Conservation (phyloP, 2,113 vertebrate species). For the Tenebrosternarchus preto region DNA sequence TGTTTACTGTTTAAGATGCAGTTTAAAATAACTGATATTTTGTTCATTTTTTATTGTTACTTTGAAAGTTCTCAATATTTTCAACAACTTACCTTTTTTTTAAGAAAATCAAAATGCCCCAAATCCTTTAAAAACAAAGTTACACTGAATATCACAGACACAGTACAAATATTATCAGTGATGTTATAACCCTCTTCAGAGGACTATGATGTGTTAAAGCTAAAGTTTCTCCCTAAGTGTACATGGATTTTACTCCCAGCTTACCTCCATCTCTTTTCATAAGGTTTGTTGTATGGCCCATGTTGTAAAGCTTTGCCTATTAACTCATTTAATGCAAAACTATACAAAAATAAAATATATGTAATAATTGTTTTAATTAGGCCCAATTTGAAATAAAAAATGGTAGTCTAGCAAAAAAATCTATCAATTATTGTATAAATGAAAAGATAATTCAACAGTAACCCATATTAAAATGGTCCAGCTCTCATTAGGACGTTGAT, state of each 20-base stretch:
- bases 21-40: constrained; percentile 55
- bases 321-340: not conserved
- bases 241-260: no score
- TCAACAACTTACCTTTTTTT: constrained; percentile 23
- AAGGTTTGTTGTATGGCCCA: not conserved
- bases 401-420: not conserved
- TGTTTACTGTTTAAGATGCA: constrained; percentile 60
- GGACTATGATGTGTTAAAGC: not conserved
- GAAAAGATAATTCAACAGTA: not conserved
- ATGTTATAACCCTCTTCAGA: not conserved
- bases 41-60: constrained; percentile 57
- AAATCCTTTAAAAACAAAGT: constrained; percentile 7
- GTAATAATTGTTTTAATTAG: not conserved
- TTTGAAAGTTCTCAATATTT: constrained; percentile 59
- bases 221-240: not conserved
- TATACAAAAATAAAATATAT: not conserved
- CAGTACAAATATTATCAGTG: not conserved
- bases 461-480: not conserved
- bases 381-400: not conserved
- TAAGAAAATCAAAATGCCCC: constrained; percentile 49
- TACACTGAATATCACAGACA: not conserved
- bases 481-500: not conserved
- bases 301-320: not conserved
- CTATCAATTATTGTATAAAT: not conserved
- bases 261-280: not conserved